Base-by-base conservation (phyloP, 2,888 invertebrate species). In the Xestia rhomboidea region DNA sequence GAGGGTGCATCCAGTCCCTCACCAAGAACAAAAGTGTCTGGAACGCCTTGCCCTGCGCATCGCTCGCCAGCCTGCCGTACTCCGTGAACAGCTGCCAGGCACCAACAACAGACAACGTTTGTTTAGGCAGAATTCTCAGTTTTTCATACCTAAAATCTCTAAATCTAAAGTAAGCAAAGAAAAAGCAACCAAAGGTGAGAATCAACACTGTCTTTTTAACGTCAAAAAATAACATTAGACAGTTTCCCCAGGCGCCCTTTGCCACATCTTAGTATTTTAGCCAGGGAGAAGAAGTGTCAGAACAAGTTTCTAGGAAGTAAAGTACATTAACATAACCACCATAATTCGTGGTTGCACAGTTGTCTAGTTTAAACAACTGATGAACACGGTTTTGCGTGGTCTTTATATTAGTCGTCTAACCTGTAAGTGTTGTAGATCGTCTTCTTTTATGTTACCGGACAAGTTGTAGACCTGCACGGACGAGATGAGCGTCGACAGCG, bases 1-100 rank as follows among this genome's bases (percentile, higher is more conserved):
- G 99, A 0, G 99, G 99, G 93, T 98, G 99, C 94, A 99, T 98
- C 99, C 99, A 99, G 95, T 99, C 99, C 73, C 99, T 97, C 13
- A 99, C 98, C 41, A 99, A 96, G 93, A 99, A 98, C 92, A 98
- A 98, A 72, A 99, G 95, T 88, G 98, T 97, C 94, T 99, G 99
- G 95, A 99, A 98, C 1, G 99, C 91, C 98, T 98, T 87, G 98
- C 98, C 77, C 98, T 98, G 92, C 98, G 98, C 54, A 2, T 73
- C 73, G 88, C 99, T 96, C 5, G 99, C 99, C 88, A 99, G 96
- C 77, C 99, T 97, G 0, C 99, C 99, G 95, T 99, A 99, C 93
- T 99, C 99, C 62, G 99, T 99, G 95, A 99, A 99, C 71, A 99
- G 95, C 98, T 98, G 89, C 18, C 30, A 44, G 0, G 24, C 18